Evolutionary conservation across 1,140 invertebrate genomes (phyloP).

Genomic region (Eulimnadia texana): DNA sequence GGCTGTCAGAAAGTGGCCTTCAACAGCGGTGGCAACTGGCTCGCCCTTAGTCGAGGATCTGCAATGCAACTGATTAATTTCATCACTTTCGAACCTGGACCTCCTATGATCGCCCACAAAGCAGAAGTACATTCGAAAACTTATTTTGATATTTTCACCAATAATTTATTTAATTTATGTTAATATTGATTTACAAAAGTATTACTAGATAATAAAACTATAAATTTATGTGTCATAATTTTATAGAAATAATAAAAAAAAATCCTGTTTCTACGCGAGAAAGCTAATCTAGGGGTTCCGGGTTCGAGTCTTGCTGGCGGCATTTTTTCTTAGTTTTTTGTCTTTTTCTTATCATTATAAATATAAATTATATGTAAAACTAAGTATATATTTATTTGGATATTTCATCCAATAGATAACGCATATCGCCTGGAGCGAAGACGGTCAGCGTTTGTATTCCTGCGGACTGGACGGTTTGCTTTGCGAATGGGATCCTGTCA

Average conservation of each 20-base stretch:
- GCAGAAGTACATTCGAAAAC: neutral
- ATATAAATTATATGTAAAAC: neutral
- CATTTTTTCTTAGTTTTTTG: neutral
- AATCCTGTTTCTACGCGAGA: too few relatives aligned
- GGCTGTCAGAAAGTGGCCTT: neutral
- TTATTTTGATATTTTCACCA: neutral
- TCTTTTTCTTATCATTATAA: neutral
- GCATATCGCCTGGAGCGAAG: slow-evolving; percentile 5
- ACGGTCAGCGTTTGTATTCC: slow-evolving; percentile 8
- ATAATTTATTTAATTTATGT: neutral
- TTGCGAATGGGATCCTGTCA: neutral
- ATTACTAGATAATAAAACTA: too few relatives aligned
- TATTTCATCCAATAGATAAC: neutral
- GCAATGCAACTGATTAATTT: slow-evolving; percentile 5
- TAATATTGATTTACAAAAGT: neutral
- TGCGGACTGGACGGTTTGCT: slow-evolving; percentile 1
- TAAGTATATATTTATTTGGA: too few relatives aligned
- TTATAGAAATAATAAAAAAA: too few relatives aligned
- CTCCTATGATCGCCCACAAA: slow-evolving; percentile 6
- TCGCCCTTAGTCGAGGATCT: neutral
- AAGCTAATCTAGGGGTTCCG: too few relatives aligned
- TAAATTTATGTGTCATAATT: too few relatives aligned
- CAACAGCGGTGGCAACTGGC: neutral
- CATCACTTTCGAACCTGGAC: neutral
- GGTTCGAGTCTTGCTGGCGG: too few relatives aligned